Evolutionary conservation across 1,140 invertebrate species (phyloP).

Genomic region (Drosophila willistoni): DNA sequence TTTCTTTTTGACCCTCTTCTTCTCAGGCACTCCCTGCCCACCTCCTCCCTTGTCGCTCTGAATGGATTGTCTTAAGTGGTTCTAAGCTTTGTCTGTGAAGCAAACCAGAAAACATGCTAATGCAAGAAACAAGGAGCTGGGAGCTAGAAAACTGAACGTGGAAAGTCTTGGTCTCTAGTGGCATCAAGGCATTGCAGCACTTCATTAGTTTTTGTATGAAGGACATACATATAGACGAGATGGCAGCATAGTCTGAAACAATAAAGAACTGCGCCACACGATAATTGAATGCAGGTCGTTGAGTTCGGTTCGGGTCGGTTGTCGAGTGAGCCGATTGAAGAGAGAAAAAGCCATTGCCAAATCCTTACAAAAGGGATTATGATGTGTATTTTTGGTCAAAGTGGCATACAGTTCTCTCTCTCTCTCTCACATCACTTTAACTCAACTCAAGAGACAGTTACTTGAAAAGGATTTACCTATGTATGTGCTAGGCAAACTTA

Average conservation of each 20-base stretch:
- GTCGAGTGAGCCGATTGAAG: conserved; percentile 16
- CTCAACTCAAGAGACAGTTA: conserved; percentile 1
- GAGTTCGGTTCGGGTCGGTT: background rate
- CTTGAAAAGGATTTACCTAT: conserved; percentile 1
- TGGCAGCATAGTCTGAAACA: conserved; percentile 72
- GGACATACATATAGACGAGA: too few species aligned
- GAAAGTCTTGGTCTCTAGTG: conserved; percentile 56
- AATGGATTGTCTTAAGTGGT: conserved; percentile 82
- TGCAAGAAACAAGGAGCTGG: conserved; percentile 37
- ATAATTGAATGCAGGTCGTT: conserved; percentile 72
- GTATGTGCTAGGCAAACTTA: conserved; percentile 43
- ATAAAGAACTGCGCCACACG: conserved; percentile 70
- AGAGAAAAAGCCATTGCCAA: conserved; percentile 56
- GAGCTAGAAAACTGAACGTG: background rate
- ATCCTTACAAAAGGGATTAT: conserved; percentile 80
- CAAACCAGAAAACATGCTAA: conserved; percentile 81
- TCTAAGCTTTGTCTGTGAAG: conserved; percentile 81
- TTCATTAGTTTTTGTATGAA: conserved; percentile 70
- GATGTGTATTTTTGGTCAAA: conserved; percentile 78
- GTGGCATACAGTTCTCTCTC: conserved; percentile 31
- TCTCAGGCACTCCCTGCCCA: background rate
- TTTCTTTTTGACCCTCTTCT: conserved; percentile 6
- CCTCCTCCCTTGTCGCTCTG: conserved; percentile 6
- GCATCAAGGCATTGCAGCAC: conserved; percentile 80
- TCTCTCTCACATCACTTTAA: background rate